Evolutionary conservation across 2,797 vertebrate genomes (phyloP), one percentile per base, ranked within the genome.

Genomic region (Phalanger gymnotis): DNA sequence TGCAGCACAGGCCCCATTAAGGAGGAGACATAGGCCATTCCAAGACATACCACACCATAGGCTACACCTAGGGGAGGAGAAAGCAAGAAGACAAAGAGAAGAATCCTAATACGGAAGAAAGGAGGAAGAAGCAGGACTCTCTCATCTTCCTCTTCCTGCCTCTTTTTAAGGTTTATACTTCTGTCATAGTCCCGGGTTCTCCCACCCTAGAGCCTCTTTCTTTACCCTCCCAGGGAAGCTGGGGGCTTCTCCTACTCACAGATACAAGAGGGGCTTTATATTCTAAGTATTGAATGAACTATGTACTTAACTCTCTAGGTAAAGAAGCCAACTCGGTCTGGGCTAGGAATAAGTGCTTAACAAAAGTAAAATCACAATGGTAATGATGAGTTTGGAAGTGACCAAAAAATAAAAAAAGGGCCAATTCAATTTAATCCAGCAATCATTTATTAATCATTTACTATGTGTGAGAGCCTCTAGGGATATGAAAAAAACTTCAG

Each of bases 21-120:
- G 55, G 99, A 99, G 94, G 99, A 99, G 2, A 99, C 2, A 96
- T 99, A 99, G n/a, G 99, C 99, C 99, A 99, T 99, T 53, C 99
- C 99, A 90, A 99, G 98, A 98, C 99, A 99, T 89, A 99, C 98
- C 6, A 99, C 98, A 7, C 99, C 99, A 10, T 99, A 99, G 51
- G 96, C 98, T 95, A 99, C 96, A 51, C 99, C 99, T 99, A 96
- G 51, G 56, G 27, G 57, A 94, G 40, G 30, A 92, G 28, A 96
- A 73, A 12, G 7, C 28, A 91, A 27, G 34, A 90, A 95, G 40
- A 94, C 9, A 95, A 87, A 40, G 6, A 47, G 31, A 73, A 14
- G 54, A 91, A 90, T 95, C 90, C 61, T 54, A 92, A 94, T 56
- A 92, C n/a, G 25, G 30, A 30, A 81, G 52, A 51, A 27, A 56